Conservation (phyloP, 2,113 vertebrate species). For the Piaya cayana region DNA sequence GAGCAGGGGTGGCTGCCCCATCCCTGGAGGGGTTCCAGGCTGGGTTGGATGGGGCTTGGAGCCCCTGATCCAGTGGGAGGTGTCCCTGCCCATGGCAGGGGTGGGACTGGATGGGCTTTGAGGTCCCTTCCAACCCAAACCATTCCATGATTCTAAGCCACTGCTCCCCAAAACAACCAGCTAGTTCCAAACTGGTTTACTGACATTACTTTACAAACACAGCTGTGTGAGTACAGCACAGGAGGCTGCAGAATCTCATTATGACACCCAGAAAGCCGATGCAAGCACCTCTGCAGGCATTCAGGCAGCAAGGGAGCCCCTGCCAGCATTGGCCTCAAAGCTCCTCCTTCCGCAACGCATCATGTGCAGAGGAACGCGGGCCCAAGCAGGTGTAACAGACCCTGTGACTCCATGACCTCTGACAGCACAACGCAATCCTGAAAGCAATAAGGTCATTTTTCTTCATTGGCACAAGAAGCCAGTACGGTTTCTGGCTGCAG, state of each 20-base stretch:
- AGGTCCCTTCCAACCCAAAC: too few relatives aligned
- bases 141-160: not conserved
- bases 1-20: too few relatives aligned
- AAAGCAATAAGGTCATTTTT: not conserved
- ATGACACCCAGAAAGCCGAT: not conserved
- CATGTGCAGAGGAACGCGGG: not conserved
- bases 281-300: not conserved
- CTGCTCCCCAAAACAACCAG: not conserved
- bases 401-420: not conserved
- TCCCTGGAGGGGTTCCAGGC: too few relatives aligned
- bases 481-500: not conserved
- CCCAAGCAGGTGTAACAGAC: not conserved
- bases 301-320: not conserved
- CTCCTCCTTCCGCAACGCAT: not conserved
- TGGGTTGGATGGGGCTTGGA: too few relatives aligned
- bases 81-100: too few relatives aligned
- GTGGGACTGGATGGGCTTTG: too few relatives aligned
- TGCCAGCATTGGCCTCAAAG: not conserved
- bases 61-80: too few relatives aligned
- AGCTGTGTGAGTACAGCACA: too few relatives aligned
- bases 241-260: not conserved
- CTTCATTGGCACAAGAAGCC: not conserved
- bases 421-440: not conserved
- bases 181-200: too few relatives aligned
- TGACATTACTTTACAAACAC: too few relatives aligned